phyloP scores from a whole-genome alignment of 2,888 invertebrate genomes.

The Caenorhabditis sp. region DNA sequence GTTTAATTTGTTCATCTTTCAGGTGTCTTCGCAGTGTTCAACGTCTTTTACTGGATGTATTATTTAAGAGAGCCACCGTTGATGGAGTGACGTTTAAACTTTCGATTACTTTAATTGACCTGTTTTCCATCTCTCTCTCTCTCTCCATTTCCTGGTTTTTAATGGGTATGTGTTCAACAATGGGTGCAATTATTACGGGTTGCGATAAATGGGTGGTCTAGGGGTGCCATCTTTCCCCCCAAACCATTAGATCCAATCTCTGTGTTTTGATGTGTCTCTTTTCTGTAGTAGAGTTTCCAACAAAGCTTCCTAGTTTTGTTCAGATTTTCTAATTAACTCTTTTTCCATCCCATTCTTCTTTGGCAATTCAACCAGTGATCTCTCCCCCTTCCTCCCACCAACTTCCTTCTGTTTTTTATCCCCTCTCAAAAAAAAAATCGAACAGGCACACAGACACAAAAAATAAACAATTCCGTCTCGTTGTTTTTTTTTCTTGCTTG shows the following conservation, averaged over 20 bases:
- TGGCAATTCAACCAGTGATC: background rate
- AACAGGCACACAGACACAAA: background rate
- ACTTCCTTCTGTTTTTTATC: slow-evolving; percentile 16
- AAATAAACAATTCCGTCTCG: slow-evolving; percentile 13
- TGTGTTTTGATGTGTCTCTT: background rate
- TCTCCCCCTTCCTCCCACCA: background rate
- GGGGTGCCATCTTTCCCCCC: background rate
- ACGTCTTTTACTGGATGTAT: slow-evolving; percentile 79
- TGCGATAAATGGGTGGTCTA: background rate
- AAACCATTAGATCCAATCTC: background rate
- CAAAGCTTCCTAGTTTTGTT: background rate
- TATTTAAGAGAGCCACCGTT: slow-evolving; percentile 71
- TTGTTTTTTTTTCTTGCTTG: too few relatives aligned
- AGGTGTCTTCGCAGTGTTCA: slow-evolving; percentile 77
- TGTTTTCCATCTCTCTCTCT: background rate
- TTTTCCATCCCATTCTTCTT: background rate
- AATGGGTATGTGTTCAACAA: slow-evolving; percentile 21
- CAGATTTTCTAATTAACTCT: background rate
- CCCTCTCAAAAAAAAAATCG: too few relatives aligned
- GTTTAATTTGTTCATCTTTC: too few relatives aligned
- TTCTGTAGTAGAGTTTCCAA: background rate
- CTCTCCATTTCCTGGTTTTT: slow-evolving; percentile 11
- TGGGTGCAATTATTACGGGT: slow-evolving; percentile 14
- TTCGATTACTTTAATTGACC: slow-evolving; percentile 10
- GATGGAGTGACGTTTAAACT: slow-evolving; percentile 16